Base-by-base conservation (phyloP, 2,113 vertebrate species). In the Larimichthys polyactis region DNA sequence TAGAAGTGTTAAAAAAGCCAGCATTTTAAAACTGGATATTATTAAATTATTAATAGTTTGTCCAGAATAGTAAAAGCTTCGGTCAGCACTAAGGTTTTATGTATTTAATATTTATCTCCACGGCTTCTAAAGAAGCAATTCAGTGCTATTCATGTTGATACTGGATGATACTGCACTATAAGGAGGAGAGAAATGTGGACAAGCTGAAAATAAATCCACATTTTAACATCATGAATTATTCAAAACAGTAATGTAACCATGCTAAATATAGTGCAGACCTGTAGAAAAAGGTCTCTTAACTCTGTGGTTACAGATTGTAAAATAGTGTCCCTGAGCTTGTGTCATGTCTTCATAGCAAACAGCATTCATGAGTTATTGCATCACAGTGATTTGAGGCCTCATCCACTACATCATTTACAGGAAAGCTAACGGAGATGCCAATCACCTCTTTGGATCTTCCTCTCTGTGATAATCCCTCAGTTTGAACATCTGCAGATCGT, bases 401-500 rank as follows among this genome's bases (percentile, higher is more conserved):
- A 58, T 48, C 5, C 20, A 49, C 24, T 4, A 3, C 24, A 8
- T 64, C 29, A 66, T 52, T 57, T 54, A 74, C 32, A 46, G 49
- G 32, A 48, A 58, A 36, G 8, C 46, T 22, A 19, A 69, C 49
- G 19, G 29, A 52, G 62, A 44, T 46, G 17, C 15, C 60, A 17
- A 22, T 27, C n/a, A 2, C 24, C 0, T 60, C 0, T 75, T 63
- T 19, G 1, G 11, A 1, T 15, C 27, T 32, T n/a, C 36, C 32
- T 48, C 17, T 32, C 0, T 6, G n/a, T 55, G 51, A 81, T 77
- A 29, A 63, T 67, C 44, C 40, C 58, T 14, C 64, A 7, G 32
- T 86, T 75, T 68, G 27, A 77, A 81, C 88, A 89, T 87, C 74
- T 90, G 86, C 75, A 62, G 20, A 5, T 81, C 78, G 48, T 79